A percentile compares a stretch with the other conserved stretches of the same genome.
Conservation (phyloP, 2,888 invertebrate genomes). For the Erynnis tages region DNA sequence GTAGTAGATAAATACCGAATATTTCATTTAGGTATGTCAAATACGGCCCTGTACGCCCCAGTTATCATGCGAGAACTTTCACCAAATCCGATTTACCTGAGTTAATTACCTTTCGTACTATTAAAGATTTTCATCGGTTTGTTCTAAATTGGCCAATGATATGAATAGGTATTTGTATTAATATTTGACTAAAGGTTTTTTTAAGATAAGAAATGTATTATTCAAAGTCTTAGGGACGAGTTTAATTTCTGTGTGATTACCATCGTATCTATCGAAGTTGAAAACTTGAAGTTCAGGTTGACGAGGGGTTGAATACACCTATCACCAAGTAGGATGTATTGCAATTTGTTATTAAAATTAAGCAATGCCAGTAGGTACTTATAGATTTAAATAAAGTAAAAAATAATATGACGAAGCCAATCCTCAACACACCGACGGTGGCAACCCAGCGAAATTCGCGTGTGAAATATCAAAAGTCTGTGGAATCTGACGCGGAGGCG, state of each 20-base stretch:
- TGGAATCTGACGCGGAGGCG: conserved; percentile 45
- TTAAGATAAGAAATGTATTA: not conserved
- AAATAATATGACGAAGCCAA: conserved; percentile 36
- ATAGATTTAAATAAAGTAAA: too few species aligned
- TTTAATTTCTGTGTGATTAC: too few species aligned
- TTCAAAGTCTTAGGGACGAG: not conserved
- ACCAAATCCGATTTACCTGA: conserved; percentile 76
- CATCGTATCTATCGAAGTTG: too few species aligned
- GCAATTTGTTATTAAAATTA: too few species aligned
- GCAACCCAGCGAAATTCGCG: conserved; percentile 50
- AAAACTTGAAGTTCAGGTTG: too few species aligned
- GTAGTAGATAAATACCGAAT: not conserved
- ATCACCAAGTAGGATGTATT: too few species aligned
- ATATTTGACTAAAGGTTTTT: not conserved
- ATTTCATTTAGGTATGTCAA: not conserved
- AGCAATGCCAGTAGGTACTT: too few species aligned
- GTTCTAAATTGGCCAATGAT: conserved; percentile 37
- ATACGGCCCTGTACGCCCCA: conserved; percentile 45
- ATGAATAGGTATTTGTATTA: too few species aligned
- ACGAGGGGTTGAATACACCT: too few species aligned
- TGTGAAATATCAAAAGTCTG: conserved; percentile 69
- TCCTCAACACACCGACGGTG: conserved; percentile 33
- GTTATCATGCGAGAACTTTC: conserved; percentile 74
- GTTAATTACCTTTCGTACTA: conserved; percentile 76
- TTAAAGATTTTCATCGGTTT: conserved; percentile 47